Percentiles rank a stretch among this genome's conserved stretches.
Evolutionary conservation across 2,113 vertebrate species (phyloP).

Genomic region (Paratilapia polleni): DNA sequence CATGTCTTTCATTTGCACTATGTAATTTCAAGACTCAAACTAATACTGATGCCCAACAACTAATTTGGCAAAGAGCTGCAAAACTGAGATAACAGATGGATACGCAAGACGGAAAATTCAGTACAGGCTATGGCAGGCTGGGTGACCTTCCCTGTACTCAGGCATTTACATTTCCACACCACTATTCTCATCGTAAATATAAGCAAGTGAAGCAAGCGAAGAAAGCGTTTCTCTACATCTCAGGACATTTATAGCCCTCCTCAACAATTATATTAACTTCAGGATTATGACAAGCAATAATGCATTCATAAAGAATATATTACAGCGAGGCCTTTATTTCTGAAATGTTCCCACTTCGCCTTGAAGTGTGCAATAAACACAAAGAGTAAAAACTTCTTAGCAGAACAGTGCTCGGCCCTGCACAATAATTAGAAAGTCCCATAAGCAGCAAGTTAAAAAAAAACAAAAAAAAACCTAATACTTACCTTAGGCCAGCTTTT

Average conservation of each 20-base stretch:
- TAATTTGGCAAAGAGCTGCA: not conserved
- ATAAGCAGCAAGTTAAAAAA: constrained; percentile 6
- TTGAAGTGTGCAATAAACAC: not conserved
- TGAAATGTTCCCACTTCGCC: not conserved
- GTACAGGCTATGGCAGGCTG: not conserved
- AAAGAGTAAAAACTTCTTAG: constrained; percentile 4
- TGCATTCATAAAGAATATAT: constrained; percentile 18
- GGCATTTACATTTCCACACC: not conserved
- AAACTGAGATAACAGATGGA: not conserved
- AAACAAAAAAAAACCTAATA: too few species aligned
- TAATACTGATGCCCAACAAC: not conserved
- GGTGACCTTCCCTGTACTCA: not conserved
- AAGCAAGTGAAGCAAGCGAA: not conserved
- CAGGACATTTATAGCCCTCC: not conserved
- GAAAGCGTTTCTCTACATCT: not conserved
- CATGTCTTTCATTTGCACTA: not conserved
- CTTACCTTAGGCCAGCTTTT: constrained; percentile 10
- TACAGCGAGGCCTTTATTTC: not conserved
- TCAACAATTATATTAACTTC: constrained; percentile 24
- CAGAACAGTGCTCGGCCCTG: not conserved
- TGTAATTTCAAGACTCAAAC: not conserved
- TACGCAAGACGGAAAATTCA: accelerated
- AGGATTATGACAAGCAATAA: constrained; percentile 13
- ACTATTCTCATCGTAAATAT: not conserved
- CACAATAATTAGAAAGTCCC: not conserved